phyloP scores from a whole-genome alignment of 2,113 vertebrate genomes.

The Eptesicus fuscus region DNA sequence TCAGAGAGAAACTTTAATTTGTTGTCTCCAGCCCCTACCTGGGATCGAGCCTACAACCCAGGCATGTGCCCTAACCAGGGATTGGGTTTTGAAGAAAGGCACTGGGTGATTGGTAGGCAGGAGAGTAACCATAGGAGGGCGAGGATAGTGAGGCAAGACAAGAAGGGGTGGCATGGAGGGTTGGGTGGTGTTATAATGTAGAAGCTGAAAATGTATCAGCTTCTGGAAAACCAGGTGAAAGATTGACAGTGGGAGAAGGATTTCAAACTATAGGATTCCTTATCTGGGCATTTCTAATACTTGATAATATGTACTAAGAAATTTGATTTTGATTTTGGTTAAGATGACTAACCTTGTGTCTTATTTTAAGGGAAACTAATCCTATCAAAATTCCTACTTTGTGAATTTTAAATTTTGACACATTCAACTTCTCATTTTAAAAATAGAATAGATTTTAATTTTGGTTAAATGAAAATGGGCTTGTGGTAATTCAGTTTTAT shows the following conservation, averaged over 20 bases:
- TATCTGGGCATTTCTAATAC: neutral
- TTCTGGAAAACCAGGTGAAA: neutral
- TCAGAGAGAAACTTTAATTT: too few species aligned
- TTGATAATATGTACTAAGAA: neutral
- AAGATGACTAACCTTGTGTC: neutral
- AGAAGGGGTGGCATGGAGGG: neutral
- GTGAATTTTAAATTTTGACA: slow-evolving; percentile 23
- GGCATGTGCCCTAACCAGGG: neutral
- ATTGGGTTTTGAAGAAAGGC: neutral
- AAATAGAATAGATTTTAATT: slow-evolving; percentile 10
- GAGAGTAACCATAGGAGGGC: neutral
- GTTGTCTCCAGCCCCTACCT: too few species aligned
- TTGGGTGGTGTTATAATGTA: neutral
- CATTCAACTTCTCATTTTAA: neutral
- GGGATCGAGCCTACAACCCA: too few species aligned
- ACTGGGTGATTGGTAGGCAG: neutral
- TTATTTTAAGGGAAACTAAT: slow-evolving; percentile 8
- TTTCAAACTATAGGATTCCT: neutral
- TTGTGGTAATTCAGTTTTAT: neutral
- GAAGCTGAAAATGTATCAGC: neutral
- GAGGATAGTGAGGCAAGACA: neutral
- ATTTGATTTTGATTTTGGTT: neutral
- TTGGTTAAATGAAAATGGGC: neutral
- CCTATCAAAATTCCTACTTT: neutral
- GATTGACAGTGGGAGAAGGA: neutral